phyloP scores from a whole-genome alignment of 2,113 vertebrate genomes.

The Corapipo altera region DNA sequence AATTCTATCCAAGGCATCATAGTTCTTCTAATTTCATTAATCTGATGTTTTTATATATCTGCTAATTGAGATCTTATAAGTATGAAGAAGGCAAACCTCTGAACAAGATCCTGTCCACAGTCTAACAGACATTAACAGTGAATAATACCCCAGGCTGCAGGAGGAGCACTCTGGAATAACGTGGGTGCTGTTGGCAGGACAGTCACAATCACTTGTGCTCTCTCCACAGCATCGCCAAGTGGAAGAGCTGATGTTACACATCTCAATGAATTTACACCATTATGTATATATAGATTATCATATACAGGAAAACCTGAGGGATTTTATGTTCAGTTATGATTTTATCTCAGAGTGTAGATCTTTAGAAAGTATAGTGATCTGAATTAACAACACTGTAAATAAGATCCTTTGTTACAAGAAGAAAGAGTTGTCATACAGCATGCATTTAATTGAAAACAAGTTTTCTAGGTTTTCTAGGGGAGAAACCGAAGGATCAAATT shows the following conservation, averaged over 20 bases:
- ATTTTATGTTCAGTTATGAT: background rate
- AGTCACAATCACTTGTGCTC: rapidly evolving
- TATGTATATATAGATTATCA: background rate
- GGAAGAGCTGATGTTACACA: background rate
- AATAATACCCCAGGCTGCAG: background rate
- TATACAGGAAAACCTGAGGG: background rate
- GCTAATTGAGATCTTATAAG: background rate
- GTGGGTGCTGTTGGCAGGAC: background rate
- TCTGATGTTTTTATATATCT: background rate
- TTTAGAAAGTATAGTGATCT: background rate
- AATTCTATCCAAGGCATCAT: background rate
- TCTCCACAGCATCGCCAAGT: rapidly evolving
- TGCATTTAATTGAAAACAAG: background rate
- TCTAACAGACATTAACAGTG: background rate
- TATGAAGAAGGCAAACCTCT: background rate
- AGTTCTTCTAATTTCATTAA: background rate
- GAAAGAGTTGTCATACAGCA: background rate
- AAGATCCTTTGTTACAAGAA: background rate
- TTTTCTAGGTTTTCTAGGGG: background rate
- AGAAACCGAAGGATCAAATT: background rate
- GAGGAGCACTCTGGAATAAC: background rate
- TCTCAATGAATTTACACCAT: background rate
- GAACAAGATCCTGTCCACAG: background rate
- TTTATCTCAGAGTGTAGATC: background rate
- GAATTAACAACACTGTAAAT: background rate